These are phyloP conservation scores for Plectropomus leopardus DNA, from an alignment of 2,113 vertebrate species.

Conservation along the genomic window DNA sequence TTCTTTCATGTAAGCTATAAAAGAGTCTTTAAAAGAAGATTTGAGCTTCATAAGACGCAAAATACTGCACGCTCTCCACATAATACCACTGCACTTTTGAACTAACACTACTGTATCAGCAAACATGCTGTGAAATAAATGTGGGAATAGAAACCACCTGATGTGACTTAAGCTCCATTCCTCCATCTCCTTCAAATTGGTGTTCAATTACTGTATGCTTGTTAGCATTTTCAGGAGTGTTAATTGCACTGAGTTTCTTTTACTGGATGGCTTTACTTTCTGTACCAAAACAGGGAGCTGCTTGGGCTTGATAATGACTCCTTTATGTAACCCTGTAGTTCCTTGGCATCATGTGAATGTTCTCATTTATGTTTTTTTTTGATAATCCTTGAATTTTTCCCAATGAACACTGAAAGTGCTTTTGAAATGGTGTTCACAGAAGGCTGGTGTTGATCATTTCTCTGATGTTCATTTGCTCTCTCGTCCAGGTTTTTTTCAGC, in stretches of 20 bases:
- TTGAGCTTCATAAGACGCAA: not conserved
- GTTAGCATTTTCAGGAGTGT: constrained; percentile 10
- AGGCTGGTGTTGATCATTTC: too few species aligned
- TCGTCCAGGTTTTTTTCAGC: too few species aligned
- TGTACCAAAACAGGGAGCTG: not conserved
- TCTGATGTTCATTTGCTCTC: not conserved
- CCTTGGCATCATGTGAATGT: not conserved
- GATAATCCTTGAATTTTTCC: not conserved
- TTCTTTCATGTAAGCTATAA: not conserved
- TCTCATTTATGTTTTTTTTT: not conserved
- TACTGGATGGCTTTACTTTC: not conserved
- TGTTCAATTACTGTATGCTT: constrained; percentile 28
- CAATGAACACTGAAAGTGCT: not conserved
- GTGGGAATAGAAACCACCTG: constrained; percentile 32
- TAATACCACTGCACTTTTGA: not conserved
- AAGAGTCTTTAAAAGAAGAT: not conserved
- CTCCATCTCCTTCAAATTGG: constrained; percentile 16
- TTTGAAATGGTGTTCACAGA: not conserved
- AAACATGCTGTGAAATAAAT: not conserved
- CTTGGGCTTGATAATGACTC: not conserved
- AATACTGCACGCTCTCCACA: not conserved
- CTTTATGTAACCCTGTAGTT: not conserved
- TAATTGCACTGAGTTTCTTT: constrained; percentile 26
- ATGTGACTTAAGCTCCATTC: constrained; percentile 12
- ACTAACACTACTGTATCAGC: not conserved